Conservation (phyloP, 2,888 invertebrate species). For the Lordiphosa fenestrarum region DNA sequence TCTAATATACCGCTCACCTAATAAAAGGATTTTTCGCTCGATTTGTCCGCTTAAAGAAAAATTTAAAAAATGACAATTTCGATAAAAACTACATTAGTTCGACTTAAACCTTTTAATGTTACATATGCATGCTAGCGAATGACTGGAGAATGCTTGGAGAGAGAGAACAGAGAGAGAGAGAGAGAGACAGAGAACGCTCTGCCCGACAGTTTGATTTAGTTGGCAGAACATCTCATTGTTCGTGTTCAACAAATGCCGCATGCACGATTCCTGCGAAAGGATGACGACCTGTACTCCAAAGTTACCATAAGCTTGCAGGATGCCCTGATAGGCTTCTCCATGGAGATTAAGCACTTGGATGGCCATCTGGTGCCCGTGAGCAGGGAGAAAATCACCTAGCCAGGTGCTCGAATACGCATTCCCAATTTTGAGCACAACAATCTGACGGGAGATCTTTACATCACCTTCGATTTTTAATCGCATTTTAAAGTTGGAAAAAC, state of each 20-base stretch:
- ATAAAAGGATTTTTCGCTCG: no score
- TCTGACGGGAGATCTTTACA: constrained; percentile 93
- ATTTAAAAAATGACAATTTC: no score
- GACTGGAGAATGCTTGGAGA: no score
- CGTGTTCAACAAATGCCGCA: constrained; percentile 91
- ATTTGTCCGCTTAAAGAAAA: no score
- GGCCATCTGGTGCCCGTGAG: constrained; percentile 93
- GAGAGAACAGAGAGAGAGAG: no score
- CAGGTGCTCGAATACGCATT: constrained; percentile 98
- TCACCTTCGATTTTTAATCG: constrained; percentile 99
- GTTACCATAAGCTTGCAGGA: constrained; percentile 94
- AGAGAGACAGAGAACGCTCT: no score
- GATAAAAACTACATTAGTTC: no score
- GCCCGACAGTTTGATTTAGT: no score
- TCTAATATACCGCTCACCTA: no score
- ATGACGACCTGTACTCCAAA: constrained; percentile 98
- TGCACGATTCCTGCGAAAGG: constrained; percentile 91
- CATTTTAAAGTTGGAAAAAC: no score
- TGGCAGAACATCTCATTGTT: constrained; percentile 95
- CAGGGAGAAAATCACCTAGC: constrained; percentile 98
- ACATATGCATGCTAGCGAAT: no score
- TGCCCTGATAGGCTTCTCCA: constrained; percentile 94
- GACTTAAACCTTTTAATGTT: no score
- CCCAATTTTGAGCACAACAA: constrained; percentile 99
- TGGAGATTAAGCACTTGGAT: constrained; percentile 95